A percentile compares a stretch with the other conserved stretches of the same genome.
Conservation (phyloP, 2,888 invertebrate species). For the Microctonus brassicae region DNA sequence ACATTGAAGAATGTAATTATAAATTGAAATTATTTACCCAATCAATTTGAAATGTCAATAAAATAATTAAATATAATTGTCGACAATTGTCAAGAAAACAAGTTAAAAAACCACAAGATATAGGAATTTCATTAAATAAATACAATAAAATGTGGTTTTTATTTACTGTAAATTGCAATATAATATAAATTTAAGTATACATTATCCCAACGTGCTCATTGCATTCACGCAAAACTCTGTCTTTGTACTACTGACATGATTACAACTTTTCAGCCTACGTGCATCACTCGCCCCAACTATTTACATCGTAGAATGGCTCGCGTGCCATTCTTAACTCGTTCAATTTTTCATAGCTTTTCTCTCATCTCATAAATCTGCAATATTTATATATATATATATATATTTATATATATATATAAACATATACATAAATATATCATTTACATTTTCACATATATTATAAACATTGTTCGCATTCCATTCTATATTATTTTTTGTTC, state of each 20-base stretch:
- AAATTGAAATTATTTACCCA: neutral
- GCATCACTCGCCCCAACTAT: slow-evolving; percentile 33
- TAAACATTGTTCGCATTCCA: slow-evolving; percentile 3
- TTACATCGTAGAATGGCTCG: slow-evolving; percentile 51
- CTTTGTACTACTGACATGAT: slow-evolving; percentile 55
- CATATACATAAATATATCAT: neutral
- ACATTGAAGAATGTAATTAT: neutral
- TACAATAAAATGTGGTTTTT: neutral
- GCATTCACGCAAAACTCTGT: slow-evolving; percentile 13
- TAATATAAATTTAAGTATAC: neutral
- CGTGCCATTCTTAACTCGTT: slow-evolving; percentile 47
- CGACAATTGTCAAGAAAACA: no score
- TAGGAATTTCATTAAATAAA: neutral
- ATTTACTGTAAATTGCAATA: neutral
- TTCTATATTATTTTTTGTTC: neutral
- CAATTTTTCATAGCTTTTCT: slow-evolving; percentile 20
- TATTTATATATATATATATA: neutral
- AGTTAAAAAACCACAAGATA: neutral
- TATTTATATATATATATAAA: neutral
- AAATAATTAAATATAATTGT: neutral
- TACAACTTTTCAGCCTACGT: slow-evolving; percentile 44
- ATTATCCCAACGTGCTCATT: neutral
- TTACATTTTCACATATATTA: slow-evolving; percentile 2
- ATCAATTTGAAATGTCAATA: neutral
- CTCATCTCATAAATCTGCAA: neutral